A percentile compares a stretch with the other conserved stretches of the same genome.
phyloP scores from a whole-genome alignment of 1,140 invertebrate genomes.

The Drosophila sechellia region DNA sequence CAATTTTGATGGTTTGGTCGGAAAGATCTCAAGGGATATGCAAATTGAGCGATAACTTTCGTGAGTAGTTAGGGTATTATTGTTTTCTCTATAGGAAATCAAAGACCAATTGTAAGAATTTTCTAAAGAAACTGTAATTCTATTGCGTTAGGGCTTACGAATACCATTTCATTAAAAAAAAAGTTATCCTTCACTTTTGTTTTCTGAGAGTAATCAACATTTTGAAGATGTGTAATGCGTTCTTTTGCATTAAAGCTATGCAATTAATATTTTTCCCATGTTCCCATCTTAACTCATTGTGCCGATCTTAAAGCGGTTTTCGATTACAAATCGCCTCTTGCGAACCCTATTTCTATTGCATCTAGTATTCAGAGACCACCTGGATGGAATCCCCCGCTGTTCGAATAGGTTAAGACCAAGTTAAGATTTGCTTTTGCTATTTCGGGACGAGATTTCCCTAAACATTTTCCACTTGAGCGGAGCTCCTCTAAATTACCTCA shows the following conservation, averaged over 20 bases:
- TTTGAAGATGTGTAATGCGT: neutral
- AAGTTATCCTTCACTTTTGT: neutral
- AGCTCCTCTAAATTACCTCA: constrained; percentile 51
- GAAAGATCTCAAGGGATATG: neutral
- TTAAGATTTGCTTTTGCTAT: constrained; percentile 41
- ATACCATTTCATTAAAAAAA: neutral
- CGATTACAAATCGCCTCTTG: constrained; percentile 3
- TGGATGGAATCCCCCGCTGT: constrained; percentile 23
- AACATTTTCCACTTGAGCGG: constrained; percentile 52
- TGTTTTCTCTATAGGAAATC: neutral
- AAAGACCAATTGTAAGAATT: neutral
- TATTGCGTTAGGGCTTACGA: no score
- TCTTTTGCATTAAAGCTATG: neutral
- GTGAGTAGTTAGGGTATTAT: neutral
- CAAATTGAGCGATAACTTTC: neutral
- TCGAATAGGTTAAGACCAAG: constrained; percentile 41
- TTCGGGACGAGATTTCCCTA: constrained; percentile 36
- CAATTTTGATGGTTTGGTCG: constrained; percentile 1
- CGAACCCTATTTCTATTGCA: constrained; percentile 1
- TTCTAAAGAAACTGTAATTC: neutral
- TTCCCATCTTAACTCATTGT: neutral
- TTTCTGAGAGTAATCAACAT: neutral
- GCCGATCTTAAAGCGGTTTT: neutral
- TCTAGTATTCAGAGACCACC: constrained; percentile 9
- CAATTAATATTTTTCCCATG: neutral